These are phyloP conservation scores for Esox lucius DNA, from an alignment of 2,797 vertebrate genomes.

Conservation along the genomic window DNA sequence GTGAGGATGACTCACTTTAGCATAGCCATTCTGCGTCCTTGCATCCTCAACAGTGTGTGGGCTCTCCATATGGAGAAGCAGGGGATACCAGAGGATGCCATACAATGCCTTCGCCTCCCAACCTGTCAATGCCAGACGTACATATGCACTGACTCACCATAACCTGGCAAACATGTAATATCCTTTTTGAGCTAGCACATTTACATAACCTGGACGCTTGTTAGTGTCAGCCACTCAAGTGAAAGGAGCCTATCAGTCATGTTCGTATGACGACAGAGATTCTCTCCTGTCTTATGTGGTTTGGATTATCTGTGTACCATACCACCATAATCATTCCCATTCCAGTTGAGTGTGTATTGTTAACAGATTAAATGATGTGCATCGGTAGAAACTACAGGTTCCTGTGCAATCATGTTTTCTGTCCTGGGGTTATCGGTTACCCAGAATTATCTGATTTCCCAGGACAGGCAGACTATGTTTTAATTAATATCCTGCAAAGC, in stretches of 20 bases:
- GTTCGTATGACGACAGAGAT: neutral
- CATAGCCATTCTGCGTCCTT: neutral
- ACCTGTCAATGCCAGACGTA: neutral
- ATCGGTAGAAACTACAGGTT: neutral
- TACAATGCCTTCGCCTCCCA: neutral
- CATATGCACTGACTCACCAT: conserved; percentile 2
- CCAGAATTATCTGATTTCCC: neutral
- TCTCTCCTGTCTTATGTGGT: conserved; percentile 22
- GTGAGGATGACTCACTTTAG: conserved; percentile 35
- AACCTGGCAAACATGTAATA: neutral
- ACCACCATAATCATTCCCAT: neutral
- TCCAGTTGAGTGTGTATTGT: neutral
- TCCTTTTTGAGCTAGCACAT: neutral
- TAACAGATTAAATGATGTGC: neutral
- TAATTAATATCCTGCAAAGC: neutral
- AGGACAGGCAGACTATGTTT: neutral
- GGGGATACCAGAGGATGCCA: neutral
- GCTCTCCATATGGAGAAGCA: neutral
- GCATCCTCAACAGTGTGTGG: neutral
- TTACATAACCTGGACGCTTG: conserved; percentile 28
- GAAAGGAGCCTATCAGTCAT: conserved; percentile 23
- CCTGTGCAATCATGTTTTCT: neutral
- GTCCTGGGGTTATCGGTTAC: neutral
- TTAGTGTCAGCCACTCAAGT: neutral
- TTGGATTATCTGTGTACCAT: conserved; percentile 9